Evolutionary conservation across 1,140 invertebrate genomes (phyloP), one percentile per base, ranked within the genome.

Genomic region (Nasonia vitripennis): DNA sequence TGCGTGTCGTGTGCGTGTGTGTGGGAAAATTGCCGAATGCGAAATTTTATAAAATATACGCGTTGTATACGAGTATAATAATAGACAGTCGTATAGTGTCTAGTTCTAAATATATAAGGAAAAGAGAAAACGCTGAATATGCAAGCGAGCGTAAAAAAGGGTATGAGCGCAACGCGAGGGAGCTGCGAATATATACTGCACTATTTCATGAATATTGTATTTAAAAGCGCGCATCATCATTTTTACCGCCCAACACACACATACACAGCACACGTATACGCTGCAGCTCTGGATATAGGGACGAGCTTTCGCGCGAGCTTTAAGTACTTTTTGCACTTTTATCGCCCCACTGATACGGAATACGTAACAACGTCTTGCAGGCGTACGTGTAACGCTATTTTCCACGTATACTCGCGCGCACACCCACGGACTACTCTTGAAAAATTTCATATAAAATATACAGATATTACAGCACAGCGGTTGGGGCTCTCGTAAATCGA

Each of bases 241-340:
- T 71, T 71, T 71, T 71, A 71, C 31, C 31, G 23, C 20, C 17
- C 20, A 7, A 7, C 55, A 7, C 14, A 12, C 68, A 71, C 23
- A 27, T 2, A 12, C 68, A 71, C 9, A 5, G 41, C 9, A 45
- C 41, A 7, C 9, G 5, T 37, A 37, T 45, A 45, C 34, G 34
- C 34, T 45, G 41, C 9, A 45, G 41, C 1, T 27, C 27, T 2
- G 1, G 27, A 27, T 27, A 45, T 45, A 45, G 41, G 3, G 27
- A 34, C 6, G 23, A 27, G 70, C 70, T 71, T 45, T 75, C 37
- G n/a, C 70, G 9, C 68, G 9, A 37, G 34, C 17, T 75, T 75
- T 34, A 75, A 27, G 73, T 27, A 37, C 20, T 75, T 75, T 75
- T 41, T 20, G 34, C 73, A 41, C 75, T 48, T 78, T 78, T 78